Conservation (phyloP, 2,888 invertebrate species). For the Nomada flava region DNA sequence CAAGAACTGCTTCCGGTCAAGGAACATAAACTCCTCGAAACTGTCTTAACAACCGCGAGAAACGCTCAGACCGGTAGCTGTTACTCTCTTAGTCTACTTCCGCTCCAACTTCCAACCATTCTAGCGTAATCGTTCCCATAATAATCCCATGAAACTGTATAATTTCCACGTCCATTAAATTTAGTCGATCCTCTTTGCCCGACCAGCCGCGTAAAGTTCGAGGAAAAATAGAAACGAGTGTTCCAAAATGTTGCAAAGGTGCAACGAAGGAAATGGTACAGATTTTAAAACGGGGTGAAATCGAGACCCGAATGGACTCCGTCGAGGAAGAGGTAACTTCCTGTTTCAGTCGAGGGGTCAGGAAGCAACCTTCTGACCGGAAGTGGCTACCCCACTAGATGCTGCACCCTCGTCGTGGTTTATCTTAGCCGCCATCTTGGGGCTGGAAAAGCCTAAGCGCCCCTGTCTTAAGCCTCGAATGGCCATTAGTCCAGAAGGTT, state of each 20-base stretch:
- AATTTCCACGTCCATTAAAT: not conserved
- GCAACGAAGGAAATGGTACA: not conserved
- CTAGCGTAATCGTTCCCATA: constrained; percentile 29
- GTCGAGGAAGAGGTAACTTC: constrained; percentile 39
- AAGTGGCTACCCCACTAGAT: constrained; percentile 48
- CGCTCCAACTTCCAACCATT: constrained; percentile 18
- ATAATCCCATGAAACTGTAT: constrained; percentile 11
- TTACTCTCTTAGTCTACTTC: constrained; percentile 69
- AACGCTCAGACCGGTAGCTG: constrained; percentile 75
- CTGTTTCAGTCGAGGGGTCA: constrained; percentile 39
- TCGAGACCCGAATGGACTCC: constrained; percentile 35
- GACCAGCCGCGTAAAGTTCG: not conserved
- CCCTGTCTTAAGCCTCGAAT: constrained; percentile 34
- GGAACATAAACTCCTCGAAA: constrained; percentile 61
- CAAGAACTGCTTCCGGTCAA: constrained; percentile 55
- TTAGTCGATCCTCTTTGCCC: not conserved
- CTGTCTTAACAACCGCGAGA: constrained; percentile 56
- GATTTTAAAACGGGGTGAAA: constrained; percentile 11
- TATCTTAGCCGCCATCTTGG: constrained; percentile 55
- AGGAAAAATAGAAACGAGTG: not conserved
- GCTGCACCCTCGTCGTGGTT: constrained; percentile 54
- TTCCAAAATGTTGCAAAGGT: not conserved
- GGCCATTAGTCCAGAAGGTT: constrained; percentile 33
- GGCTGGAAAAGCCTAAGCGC: constrained; percentile 25
- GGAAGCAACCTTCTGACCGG: constrained; percentile 58